Percentiles rank a stretch among this genome's conserved stretches.
phyloP scores from a whole-genome alignment of 2,113 vertebrate species.

The Cygnus atratus region DNA sequence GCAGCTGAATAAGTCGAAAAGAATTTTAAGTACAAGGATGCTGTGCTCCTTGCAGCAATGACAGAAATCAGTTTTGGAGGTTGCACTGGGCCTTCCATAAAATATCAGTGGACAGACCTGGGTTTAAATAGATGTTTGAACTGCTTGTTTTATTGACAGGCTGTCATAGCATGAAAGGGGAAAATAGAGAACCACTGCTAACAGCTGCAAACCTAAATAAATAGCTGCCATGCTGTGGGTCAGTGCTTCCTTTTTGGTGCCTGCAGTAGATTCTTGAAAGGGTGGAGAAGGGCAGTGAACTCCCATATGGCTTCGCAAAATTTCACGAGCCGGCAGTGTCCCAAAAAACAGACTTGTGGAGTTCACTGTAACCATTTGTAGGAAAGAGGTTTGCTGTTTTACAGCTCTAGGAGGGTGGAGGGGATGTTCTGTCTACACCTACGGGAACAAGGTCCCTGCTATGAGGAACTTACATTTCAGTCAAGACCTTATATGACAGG shows the following conservation, averaged over 20 bases:
- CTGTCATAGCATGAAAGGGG: background rate
- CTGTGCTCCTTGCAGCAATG: background rate
- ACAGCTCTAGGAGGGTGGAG: background rate
- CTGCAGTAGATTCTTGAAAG: background rate
- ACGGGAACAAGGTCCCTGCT: background rate
- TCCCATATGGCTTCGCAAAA: background rate
- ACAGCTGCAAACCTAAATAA: conserved; percentile 37
- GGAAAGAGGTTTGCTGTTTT: background rate
- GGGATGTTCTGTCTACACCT: background rate
- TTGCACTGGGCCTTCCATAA: background rate
- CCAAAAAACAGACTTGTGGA: background rate
- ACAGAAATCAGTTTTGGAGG: background rate
- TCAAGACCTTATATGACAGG: background rate
- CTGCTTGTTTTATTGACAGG: conserved; percentile 1
- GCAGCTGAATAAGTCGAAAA: background rate
- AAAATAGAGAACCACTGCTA: background rate
- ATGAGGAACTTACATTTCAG: background rate
- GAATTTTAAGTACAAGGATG: background rate
- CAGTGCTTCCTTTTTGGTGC: background rate
- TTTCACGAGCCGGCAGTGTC: background rate
- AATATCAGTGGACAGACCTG: background rate
- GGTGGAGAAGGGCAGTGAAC: background rate
- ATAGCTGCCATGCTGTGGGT: background rate
- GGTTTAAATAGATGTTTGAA: background rate
- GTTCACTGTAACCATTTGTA: background rate